phyloP scores from a whole-genome alignment of 1,140 invertebrate species.

The Cataglyphis hispanica region DNA sequence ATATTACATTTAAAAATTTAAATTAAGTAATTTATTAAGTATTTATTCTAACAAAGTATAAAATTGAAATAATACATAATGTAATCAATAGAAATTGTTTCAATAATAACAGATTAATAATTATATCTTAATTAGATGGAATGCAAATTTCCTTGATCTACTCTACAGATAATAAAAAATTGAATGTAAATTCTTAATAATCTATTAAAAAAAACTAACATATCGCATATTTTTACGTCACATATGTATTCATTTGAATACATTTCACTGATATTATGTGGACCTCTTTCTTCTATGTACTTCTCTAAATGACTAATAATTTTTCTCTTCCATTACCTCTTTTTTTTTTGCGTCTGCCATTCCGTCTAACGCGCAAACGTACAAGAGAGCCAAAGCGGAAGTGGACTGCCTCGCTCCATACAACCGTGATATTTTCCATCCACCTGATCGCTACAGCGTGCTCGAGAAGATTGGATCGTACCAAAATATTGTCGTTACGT shows the following conservation, averaged over 20 bases:
- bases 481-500: slow-evolving; percentile 74
- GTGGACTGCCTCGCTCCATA: slow-evolving; percentile 45
- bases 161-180: background rate
- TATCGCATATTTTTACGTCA: background rate
- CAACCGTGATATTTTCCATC: slow-evolving; percentile 71
- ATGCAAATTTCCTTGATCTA: background rate
- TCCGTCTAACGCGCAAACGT: slow-evolving; percentile 19
- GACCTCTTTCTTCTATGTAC: background rate
- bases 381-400: slow-evolving; percentile 13
- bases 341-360: background rate
- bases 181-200: background rate
- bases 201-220: background rate
- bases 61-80: background rate
- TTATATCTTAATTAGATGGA: background rate
- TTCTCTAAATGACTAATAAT: slow-evolving; percentile 5
- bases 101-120: background rate
- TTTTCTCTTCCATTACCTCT: background rate
- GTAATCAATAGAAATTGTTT: background rate
- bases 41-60: background rate
- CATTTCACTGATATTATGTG: background rate
- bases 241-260: background rate
- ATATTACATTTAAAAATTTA: background rate
- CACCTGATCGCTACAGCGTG: slow-evolving; percentile 70
- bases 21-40: background rate
- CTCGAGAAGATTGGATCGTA: slow-evolving; percentile 72